These are phyloP conservation scores for Laspeyria flexula DNA, from an alignment of 2,888 invertebrate genomes.

Conservation along the genomic window DNA sequence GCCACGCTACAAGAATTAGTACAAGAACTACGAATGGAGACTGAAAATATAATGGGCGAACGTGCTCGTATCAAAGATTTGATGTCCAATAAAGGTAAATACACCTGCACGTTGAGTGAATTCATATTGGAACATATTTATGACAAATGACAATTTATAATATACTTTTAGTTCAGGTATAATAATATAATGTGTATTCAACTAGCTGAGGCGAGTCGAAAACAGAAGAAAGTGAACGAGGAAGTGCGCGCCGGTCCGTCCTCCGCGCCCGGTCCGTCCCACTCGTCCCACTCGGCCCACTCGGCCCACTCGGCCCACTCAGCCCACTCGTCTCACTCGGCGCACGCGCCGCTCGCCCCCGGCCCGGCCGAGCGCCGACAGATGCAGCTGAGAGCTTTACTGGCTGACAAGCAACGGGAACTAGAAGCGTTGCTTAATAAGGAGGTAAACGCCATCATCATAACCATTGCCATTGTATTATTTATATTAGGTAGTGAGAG, in stretches of 20 bases:
- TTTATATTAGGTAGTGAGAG: too few relatives aligned
- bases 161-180: background rate
- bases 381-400: constrained; percentile 82
- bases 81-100: constrained; percentile 75
- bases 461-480: background rate
- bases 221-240: constrained; percentile 80
- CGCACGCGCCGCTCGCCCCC: too few relatives aligned
- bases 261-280: too few relatives aligned
- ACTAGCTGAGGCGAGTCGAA: constrained; percentile 63
- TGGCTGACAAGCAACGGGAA: constrained; percentile 88
- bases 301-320: too few relatives aligned
- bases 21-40: constrained; percentile 78
- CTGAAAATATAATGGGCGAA: constrained; percentile 79
- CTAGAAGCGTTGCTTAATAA: constrained; percentile 89
- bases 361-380: constrained; percentile 84
- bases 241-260: constrained; percentile 56
- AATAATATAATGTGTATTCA: too few relatives aligned
- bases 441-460: constrained; percentile 66
- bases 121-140: too few relatives aligned
- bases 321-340: too few relatives aligned
- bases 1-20: constrained; percentile 78
- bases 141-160: too few relatives aligned
- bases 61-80: constrained; percentile 76
- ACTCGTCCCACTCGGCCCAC: too few relatives aligned
- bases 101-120: too few relatives aligned